Conservation (phyloP, 2,888 invertebrate genomes). For the Steromphala cineraria region DNA sequence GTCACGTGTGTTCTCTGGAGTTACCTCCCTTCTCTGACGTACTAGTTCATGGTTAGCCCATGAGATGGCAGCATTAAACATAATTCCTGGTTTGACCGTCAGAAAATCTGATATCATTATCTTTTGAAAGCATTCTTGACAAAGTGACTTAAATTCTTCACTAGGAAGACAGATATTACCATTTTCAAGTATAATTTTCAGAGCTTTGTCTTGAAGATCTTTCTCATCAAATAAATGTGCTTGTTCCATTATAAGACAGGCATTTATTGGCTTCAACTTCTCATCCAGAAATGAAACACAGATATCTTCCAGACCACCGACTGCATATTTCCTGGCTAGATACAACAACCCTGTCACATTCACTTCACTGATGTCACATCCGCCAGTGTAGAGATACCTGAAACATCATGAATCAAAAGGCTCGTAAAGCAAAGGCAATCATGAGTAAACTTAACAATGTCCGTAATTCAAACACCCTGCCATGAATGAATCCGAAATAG, state of each 20-base stretch:
- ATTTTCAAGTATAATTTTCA: background rate
- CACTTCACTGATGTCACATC: background rate
- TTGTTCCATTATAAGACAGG: background rate
- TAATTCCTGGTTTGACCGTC: background rate
- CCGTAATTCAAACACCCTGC: no score
- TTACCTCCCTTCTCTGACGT: background rate
- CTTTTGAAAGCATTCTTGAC: background rate
- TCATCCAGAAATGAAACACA: background rate
- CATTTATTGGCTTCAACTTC: background rate
- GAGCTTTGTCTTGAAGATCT: background rate
- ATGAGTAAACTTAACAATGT: no score
- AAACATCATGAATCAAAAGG: no score
- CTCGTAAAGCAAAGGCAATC: no score
- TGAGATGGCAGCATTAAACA: background rate
- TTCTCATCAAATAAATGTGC: background rate
- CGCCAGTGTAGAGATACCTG: background rate
- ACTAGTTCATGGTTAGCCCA: background rate
- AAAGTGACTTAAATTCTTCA: background rate
- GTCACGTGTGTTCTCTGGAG: background rate
- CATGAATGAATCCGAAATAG: no score
- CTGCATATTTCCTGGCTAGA: background rate
- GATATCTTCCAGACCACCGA: background rate
- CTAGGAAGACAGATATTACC: background rate
- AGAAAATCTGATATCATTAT: background rate
- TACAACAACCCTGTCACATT: conserved; percentile 2